A percentile compares a stretch with the other conserved stretches of the same genome.
phyloP scores from a whole-genome alignment of 92 coral and sea anemone genomes.

The Umimayanthus chanpuru region DNA sequence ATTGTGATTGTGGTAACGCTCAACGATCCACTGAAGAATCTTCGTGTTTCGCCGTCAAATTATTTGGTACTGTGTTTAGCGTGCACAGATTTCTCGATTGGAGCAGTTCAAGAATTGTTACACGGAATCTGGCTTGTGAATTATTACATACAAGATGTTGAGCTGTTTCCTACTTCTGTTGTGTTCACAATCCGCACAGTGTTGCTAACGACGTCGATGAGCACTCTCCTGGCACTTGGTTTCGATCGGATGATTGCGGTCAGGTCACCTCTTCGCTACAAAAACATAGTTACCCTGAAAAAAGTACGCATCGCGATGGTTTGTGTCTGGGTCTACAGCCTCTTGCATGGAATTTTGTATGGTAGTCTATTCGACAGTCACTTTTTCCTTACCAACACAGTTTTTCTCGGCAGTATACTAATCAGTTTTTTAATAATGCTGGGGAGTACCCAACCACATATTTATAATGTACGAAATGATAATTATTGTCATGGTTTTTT shows the following conservation, averaged over 20 bases:
- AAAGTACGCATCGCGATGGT: neutral
- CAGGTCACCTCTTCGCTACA: constrained; percentile 4
- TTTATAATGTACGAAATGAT: no score
- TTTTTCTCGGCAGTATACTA: neutral
- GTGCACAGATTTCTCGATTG: neutral
- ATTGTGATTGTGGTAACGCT: neutral
- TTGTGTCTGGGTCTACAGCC: constrained; percentile 8
- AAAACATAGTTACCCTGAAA: neutral
- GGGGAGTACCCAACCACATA: no score
- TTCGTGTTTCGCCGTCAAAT: neutral
- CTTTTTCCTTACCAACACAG: neutral
- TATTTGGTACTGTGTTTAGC: constrained; percentile 19
- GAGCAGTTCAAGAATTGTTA: constrained; percentile 14
- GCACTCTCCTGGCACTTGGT: neutral
- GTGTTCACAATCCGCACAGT: constrained; percentile 1
- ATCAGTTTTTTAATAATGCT: neutral
- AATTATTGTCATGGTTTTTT: no score
- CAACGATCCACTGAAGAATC: constrained; percentile 5
- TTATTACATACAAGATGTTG: neutral
- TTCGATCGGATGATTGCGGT: constrained; percentile 20
- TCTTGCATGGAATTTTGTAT: neutral
- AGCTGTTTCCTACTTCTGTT: neutral
- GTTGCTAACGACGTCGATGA: neutral
- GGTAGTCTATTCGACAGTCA: neutral
- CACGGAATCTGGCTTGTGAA: neutral